phyloP scores from a whole-genome alignment of 2,113 vertebrate species.

The Marmota flaviventris region DNA sequence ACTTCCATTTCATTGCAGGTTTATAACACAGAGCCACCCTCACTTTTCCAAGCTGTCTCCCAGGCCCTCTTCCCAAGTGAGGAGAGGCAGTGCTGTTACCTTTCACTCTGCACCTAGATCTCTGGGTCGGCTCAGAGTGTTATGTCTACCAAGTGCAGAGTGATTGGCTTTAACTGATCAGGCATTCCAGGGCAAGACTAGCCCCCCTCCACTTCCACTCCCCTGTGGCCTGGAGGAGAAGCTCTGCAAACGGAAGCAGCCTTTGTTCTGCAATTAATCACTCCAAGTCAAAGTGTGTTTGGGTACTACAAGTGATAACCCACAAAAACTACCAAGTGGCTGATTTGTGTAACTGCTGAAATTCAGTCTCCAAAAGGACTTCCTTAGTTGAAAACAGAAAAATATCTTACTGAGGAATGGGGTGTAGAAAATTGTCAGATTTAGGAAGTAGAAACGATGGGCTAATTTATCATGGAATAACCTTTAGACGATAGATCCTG shows the following conservation, averaged over 20 bases:
- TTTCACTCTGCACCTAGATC: conserved; percentile 76
- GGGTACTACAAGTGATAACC: conserved; percentile 62
- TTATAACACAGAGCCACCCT: conserved; percentile 50
- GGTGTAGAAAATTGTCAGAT: conserved; percentile 45
- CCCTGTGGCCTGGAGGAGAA: conserved; percentile 56
- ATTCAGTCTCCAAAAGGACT: background rate
- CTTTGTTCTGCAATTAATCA: conserved; percentile 82
- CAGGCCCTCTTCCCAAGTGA: conserved; percentile 54
- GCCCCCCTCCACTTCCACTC: conserved; percentile 18
- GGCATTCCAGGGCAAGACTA: conserved; percentile 70
- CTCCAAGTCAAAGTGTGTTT: conserved; percentile 76
- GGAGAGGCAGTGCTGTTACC: conserved; percentile 60
- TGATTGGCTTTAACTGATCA: conserved; percentile 74
- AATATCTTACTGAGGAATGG: conserved; percentile 40
- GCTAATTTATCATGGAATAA: conserved; percentile 61
- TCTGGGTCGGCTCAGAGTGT: conserved; percentile 36
- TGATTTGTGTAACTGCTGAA: conserved; percentile 60
- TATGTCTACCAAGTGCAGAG: conserved; percentile 77
- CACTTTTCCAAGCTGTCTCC: conserved; percentile 51
- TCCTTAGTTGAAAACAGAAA: conserved; percentile 55
- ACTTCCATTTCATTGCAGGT: conserved; percentile 57
- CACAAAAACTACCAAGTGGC: conserved; percentile 56
- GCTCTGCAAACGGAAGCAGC: conserved; percentile 65
- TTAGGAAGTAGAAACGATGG: conserved; percentile 54
- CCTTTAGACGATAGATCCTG: conserved; percentile 20